A percentile compares a stretch with the other conserved stretches of the same genome.
Evolutionary conservation across 2,113 vertebrate genomes (phyloP).

Genomic region (Xiphias gladius): DNA sequence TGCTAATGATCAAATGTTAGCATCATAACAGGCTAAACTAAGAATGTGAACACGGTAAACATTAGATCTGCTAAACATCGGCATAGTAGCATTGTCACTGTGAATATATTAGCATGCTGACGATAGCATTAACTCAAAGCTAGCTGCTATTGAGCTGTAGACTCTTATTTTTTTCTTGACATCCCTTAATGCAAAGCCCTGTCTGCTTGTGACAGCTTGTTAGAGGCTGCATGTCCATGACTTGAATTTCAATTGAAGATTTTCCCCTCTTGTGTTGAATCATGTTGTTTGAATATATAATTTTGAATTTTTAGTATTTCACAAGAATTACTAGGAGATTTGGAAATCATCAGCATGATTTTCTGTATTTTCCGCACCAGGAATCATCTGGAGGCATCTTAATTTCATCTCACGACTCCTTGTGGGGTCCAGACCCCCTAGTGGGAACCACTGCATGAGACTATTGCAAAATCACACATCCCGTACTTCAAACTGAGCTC

Average conservation of each 20-base stretch:
- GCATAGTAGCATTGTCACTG: background rate
- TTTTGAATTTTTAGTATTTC: background rate
- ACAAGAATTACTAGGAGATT: rapidly evolving
- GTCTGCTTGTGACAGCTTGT: no score
- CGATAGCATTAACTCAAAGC: background rate
- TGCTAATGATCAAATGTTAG: background rate
- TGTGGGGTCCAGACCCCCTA: background rate
- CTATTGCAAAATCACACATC: background rate
- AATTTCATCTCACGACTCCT: background rate
- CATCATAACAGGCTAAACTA: background rate
- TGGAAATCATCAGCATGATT: no score
- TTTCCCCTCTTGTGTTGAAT: background rate
- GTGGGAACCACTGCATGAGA: background rate
- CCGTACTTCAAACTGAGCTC: background rate
- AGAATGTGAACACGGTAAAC: background rate
- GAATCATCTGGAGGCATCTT: background rate
- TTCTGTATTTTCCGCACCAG: background rate
- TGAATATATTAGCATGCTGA: background rate
- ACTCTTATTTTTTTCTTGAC: no score
- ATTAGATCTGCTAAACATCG: background rate
- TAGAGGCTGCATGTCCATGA: background rate
- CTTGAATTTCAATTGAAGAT: background rate
- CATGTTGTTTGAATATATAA: background rate
- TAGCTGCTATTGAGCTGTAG: background rate
- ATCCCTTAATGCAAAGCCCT: no score